Base-by-base conservation (phyloP, 2,888 invertebrate genomes). In the Sisyra nigra region DNA sequence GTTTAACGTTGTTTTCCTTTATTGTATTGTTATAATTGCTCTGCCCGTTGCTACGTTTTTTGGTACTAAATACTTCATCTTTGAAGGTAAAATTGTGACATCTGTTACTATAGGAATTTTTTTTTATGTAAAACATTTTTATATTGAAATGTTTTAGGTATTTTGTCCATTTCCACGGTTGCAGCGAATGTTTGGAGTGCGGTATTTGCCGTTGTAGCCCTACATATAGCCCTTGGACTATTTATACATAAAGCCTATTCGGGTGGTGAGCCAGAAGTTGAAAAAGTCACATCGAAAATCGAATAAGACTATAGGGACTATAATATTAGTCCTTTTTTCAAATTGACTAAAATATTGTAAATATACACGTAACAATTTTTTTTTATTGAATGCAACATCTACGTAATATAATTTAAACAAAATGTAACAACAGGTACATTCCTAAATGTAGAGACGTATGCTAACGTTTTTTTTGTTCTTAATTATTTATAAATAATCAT, bases 241-340 rank as follows among this genome's bases (percentile, higher is more conserved):
- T 87, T 83, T 55, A 83, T 88, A 53, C 81, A 77, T 56, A 72
- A 71, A 54, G 86, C 86, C 0, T 87, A 85, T 58, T 76, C 73
- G 50, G 74, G 59, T 39, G 61, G 71, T 50, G 76, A 73, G 50
- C 74, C 59, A 39, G 61, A 72, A 50, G 47, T 62, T 10, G 72
- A 59, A 9, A 67, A 57, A 54, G 36, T 54, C 39, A 29, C 29
- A 37, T 29, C 32, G 8, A 43, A 43, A 37, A 32, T 32, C 9
- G 43, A 43, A 31, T 43, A 43, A 19, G 17, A 18, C 24, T 5
- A n/a, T n/a, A n/a, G n/a, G n/a, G n/a, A n/a, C n/a, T n/a, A n/a
- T n/a, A n/a, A n/a, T n/a, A n/a, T n/a, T n/a, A n/a, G n/a, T n/a
- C n/a, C n/a, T n/a, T n/a, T n/a, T n/a, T n/a, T n/a, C n/a, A n/a